phyloP scores from a whole-genome alignment of 2,113 vertebrate species.

The Salvelinus namaycush region DNA sequence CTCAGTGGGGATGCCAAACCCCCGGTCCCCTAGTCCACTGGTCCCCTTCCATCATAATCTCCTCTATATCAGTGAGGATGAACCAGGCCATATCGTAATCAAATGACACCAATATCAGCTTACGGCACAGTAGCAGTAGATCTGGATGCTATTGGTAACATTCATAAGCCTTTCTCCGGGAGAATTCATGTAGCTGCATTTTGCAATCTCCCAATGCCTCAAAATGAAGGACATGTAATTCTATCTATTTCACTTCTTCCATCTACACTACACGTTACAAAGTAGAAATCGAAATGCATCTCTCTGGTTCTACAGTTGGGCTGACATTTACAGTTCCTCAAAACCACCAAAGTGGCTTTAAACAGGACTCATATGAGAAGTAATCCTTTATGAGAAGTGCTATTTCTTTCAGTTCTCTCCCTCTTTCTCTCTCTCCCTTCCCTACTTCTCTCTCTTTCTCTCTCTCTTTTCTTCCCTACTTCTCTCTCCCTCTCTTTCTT shows the following conservation, averaged over 20 bases:
- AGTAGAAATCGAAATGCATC: background rate
- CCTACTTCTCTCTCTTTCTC: conserved; percentile 17
- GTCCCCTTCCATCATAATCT: background rate
- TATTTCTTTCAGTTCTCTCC: background rate
- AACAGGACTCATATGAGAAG: background rate
- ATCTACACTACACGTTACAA: background rate
- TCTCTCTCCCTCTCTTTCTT: conserved; percentile 28
- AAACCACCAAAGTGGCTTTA: conserved; percentile 2
- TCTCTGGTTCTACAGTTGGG: background rate
- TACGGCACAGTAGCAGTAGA: background rate
- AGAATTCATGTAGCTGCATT: background rate
- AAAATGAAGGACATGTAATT: too few relatives aligned
- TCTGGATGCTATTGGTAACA: background rate
- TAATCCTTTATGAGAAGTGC: conserved; percentile 1
- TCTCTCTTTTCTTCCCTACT: conserved; percentile 22
- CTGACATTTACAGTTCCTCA: background rate
- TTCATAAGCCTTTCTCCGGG: background rate
- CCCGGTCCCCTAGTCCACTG: background rate
- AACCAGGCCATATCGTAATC: background rate
- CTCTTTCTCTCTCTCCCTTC: conserved; percentile 19
- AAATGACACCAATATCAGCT: background rate
- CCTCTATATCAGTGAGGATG: background rate
- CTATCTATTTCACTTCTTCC: background rate
- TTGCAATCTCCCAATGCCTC: background rate
- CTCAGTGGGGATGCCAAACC: background rate